Evolutionary conservation across 2,888 invertebrate species (phyloP).

Genomic region (Ochropacha duplaris): DNA sequence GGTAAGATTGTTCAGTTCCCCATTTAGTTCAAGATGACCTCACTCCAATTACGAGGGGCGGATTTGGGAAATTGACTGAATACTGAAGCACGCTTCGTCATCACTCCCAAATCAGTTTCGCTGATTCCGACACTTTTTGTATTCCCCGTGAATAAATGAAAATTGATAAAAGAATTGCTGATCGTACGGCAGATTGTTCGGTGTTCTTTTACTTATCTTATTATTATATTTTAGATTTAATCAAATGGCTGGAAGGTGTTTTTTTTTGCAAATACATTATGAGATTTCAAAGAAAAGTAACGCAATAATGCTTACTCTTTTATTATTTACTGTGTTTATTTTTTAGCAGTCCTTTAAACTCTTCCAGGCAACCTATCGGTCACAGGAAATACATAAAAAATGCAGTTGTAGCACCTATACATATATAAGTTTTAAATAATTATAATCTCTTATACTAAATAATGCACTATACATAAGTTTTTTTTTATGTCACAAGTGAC

Average conservation of each 20-base stretch:
- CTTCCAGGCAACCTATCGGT: too few species aligned
- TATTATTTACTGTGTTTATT: too few species aligned
- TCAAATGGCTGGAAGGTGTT: not conserved
- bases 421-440: too few species aligned
- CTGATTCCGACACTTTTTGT: not conserved
- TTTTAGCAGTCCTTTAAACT: too few species aligned
- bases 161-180: not conserved
- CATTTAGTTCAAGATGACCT: constrained; percentile 11
- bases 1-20: not conserved
- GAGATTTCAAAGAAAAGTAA: too few species aligned
- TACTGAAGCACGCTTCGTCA: constrained; percentile 17
- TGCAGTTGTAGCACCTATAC: too few species aligned
- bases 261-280: not conserved
- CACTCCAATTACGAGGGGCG: constrained; percentile 28
- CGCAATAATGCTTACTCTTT: too few species aligned
- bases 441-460: too few species aligned
- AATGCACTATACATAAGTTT: too few species aligned
- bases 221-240: not conserved
- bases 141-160: not conserved
- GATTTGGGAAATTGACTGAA: constrained; percentile 35
- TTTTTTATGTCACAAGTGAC: too few species aligned
- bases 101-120: constrained; percentile 17
- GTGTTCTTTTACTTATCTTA: not conserved
- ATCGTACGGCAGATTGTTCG: not conserved
- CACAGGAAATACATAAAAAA: too few species aligned